These are phyloP conservation scores for Drosophila kurseongensis DNA, from an alignment of 1,140 invertebrate species.

Conservation along the genomic window DNA sequence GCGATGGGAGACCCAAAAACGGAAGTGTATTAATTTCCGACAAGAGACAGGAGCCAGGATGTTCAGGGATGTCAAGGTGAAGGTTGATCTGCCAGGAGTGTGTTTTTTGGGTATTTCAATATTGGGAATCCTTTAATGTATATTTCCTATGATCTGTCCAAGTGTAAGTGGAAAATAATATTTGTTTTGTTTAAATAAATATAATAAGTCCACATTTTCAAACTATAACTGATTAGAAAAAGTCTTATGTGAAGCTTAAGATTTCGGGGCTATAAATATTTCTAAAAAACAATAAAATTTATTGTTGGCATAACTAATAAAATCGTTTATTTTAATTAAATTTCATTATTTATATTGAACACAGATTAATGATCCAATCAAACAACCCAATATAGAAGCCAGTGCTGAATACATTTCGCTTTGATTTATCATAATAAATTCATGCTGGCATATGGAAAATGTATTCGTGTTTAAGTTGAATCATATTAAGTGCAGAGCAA, in stretches of 20 bases:
- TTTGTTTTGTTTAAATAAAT: no score
- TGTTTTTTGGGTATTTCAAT: neutral
- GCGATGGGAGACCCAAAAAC: conserved; percentile 55
- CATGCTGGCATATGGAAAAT: neutral
- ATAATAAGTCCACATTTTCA: no score
- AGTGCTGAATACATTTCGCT: neutral
- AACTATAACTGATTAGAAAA: no score
- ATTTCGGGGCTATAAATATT: neutral
- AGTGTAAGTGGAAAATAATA: no score
- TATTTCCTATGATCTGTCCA: no score
- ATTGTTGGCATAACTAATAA: no score
- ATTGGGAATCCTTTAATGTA: neutral
- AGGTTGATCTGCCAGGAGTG: conserved; percentile 4
- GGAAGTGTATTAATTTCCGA: conserved; percentile 80
- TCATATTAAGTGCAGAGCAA: neutral
- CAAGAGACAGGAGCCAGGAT: conserved; percentile 22
- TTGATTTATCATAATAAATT: neutral
- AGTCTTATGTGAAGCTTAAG: no score
- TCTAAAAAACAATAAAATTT: neutral
- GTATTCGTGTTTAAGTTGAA: neutral
- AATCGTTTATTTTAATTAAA: neutral
- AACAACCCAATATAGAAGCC: neutral
- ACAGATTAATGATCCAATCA: neutral
- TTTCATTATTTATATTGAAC: neutral
- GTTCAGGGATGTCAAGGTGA: conserved; percentile 20